Evolutionary conservation across 2,888 invertebrate genomes (phyloP).

Genomic region (Busseola fusca): DNA sequence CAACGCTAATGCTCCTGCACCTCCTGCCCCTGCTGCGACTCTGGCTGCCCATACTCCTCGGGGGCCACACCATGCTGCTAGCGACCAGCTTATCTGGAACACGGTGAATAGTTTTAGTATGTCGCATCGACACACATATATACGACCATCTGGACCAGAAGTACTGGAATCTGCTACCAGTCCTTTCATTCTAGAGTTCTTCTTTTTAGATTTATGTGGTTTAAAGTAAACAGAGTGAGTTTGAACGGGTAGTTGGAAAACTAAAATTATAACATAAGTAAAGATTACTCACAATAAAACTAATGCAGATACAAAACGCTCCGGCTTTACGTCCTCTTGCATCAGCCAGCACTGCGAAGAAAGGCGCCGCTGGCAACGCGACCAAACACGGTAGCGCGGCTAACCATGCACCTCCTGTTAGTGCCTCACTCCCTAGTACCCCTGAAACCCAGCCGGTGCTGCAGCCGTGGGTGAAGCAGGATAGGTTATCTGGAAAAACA

Average conservation of each 20-base stretch:
- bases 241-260: neutral
- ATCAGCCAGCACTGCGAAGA: slow-evolving; percentile 84
- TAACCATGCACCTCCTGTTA: slow-evolving; percentile 85
- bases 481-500: slow-evolving; percentile 78
- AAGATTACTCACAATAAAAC: slow-evolving; percentile 79
- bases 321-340: slow-evolving; percentile 81
- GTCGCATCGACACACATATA: neutral
- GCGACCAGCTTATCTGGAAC: slow-evolving; percentile 82
- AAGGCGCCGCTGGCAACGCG: slow-evolving; percentile 83
- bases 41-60: slow-evolving; percentile 84
- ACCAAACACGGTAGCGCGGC: slow-evolving; percentile 84
- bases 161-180: too few relatives aligned
- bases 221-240: neutral
- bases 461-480: slow-evolving; percentile 87
- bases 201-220: neutral
- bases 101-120: neutral
- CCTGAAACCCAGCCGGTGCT: slow-evolving; percentile 87
- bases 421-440: slow-evolving; percentile 81
- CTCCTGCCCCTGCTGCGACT: slow-evolving; percentile 83
- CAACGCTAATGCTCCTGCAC: slow-evolving; percentile 80
- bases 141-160: too few relatives aligned
- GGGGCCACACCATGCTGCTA: slow-evolving; percentile 84
- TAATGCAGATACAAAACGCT: slow-evolving; percentile 79
- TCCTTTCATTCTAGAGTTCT: neutral
- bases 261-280: neutral